These are phyloP conservation scores for Colossoma macropomum DNA, from an alignment of 2,113 vertebrate genomes.

Conservation along the genomic window DNA sequence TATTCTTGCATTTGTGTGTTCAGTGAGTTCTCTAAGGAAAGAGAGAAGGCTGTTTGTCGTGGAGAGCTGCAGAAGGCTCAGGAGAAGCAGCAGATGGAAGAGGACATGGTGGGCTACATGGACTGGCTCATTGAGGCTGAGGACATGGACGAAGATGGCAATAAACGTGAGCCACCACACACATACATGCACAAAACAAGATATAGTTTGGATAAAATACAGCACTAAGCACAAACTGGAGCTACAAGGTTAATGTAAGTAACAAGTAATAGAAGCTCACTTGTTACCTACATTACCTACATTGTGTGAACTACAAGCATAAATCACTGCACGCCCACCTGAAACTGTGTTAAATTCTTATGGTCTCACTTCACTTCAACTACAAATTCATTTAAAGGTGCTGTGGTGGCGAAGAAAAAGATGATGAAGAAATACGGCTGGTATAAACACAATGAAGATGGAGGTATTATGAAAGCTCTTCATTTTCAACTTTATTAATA, in stretches of 20 bases:
- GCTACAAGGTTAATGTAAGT: too few species aligned
- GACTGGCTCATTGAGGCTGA: slow-evolving; percentile 93
- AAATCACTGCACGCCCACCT: too few species aligned
- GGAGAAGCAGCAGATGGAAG: slow-evolving; percentile 92
- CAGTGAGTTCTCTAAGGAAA: slow-evolving; percentile 83
- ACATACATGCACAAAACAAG: not conserved
- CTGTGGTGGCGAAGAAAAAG: slow-evolving; percentile 81
- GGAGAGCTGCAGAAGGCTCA: slow-evolving; percentile 92
- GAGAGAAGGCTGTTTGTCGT: slow-evolving; percentile 87
- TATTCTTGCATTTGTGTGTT: not conserved
- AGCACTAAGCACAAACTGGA: too few species aligned
- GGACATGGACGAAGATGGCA: slow-evolving; percentile 80
- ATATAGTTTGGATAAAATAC: too few species aligned
- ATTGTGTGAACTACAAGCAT: too few species aligned
- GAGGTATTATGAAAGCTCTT: slow-evolving; percentile 52
- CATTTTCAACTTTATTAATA: not conserved
- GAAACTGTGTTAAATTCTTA: too few species aligned
- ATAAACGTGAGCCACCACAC: slow-evolving; percentile 71
- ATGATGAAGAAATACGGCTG: slow-evolving; percentile 85
- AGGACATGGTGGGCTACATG: slow-evolving; percentile 90
- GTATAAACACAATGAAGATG: slow-evolving; percentile 81
- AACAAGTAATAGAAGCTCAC: not conserved
- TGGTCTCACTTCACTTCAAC: too few species aligned
- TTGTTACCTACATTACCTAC: too few species aligned
- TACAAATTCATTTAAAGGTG: slow-evolving; percentile 43